A percentile compares a stretch with the other conserved stretches of the same genome.
These are phyloP conservation scores for Mellivora capensis DNA, from an alignment of 2,113 vertebrate species.

Conservation along the genomic window DNA sequence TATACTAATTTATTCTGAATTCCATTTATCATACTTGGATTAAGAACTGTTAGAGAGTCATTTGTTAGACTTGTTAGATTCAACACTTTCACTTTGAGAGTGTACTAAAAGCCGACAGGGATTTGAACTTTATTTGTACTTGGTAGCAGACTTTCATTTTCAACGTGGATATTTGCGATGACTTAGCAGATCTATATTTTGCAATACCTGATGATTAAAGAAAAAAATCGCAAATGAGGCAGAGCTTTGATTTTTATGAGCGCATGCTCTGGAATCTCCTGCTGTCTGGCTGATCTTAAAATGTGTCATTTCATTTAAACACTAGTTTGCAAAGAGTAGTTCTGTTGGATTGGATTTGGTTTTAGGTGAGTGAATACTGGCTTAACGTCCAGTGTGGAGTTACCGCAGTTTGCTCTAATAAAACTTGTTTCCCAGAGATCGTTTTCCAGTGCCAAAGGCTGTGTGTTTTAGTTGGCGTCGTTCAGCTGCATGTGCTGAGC, in stretches of 20 bases:
- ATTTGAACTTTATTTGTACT: constrained; percentile 34
- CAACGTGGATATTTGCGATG: not conserved
- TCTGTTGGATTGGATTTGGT: constrained; percentile 28
- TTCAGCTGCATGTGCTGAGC: not conserved
- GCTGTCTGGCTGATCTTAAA: not conserved
- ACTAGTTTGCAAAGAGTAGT: not conserved
- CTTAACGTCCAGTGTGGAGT: not conserved
- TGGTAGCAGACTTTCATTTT: constrained; percentile 12
- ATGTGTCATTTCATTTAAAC: not conserved
- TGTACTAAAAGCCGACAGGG: not conserved
- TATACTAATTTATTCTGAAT: not conserved
- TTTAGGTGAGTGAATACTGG: not conserved
- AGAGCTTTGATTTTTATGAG: constrained; percentile 15
- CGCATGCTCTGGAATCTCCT: not conserved
- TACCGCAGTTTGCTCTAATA: not conserved
- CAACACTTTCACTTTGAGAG: not conserved
- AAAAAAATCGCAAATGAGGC: not conserved
- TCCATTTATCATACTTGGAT: constrained; percentile 5
- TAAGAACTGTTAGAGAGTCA: not conserved
- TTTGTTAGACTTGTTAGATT: constrained; percentile 26
- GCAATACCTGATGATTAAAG: not conserved
- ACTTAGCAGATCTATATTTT: constrained; percentile 11
- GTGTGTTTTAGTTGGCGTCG: not conserved
- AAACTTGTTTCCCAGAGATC: not conserved
- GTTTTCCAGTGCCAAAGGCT: not conserved